A percentile compares a stretch with the other conserved stretches of the same genome.
These are phyloP conservation scores for Neogale vison DNA, from an alignment of 2,113 vertebrate species.

Conservation along the genomic window DNA sequence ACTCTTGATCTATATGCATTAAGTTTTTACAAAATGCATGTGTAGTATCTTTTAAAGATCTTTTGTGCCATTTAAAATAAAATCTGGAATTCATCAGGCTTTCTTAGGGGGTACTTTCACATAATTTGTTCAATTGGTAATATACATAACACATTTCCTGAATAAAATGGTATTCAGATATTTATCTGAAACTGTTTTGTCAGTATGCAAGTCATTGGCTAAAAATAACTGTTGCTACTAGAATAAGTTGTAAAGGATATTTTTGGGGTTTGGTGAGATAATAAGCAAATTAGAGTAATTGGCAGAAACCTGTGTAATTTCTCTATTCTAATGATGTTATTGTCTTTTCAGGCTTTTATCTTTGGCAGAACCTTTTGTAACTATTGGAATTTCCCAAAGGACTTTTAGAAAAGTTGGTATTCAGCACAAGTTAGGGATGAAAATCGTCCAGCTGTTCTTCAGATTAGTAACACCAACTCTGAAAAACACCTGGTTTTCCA, in stretches of 20 bases:
- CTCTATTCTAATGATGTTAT: not conserved
- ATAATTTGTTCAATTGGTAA: slow-evolving; percentile 20
- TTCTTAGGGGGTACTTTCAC: not conserved
- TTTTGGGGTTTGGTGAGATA: not conserved
- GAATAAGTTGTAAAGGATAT: not conserved
- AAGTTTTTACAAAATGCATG: not conserved
- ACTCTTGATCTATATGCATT: not conserved
- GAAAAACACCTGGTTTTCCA: slow-evolving; percentile 42
- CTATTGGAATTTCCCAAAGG: slow-evolving; percentile 45
- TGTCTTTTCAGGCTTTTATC: slow-evolving; percentile 42
- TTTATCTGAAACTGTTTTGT: slow-evolving; percentile 12
- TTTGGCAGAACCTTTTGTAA: slow-evolving; percentile 52
- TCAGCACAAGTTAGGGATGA: slow-evolving; percentile 23
- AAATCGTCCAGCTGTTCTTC: not conserved
- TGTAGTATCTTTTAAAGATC: not conserved
- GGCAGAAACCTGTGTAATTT: not conserved
- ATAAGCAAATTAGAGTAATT: not conserved
- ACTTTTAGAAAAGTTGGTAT: slow-evolving; percentile 29
- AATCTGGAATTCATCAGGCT: slow-evolving; percentile 21
- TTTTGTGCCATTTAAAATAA: slow-evolving; percentile 10
- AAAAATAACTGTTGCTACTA: not conserved
- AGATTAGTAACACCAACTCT: slow-evolving; percentile 17
- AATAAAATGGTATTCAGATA: not conserved
- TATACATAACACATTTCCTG: not conserved
- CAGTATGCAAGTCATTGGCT: not conserved